Percentiles rank a stretch among this genome's conserved stretches.
Evolutionary conservation across 2,888 invertebrate genomes (phyloP).

Genomic region (Bombylius major): DNA sequence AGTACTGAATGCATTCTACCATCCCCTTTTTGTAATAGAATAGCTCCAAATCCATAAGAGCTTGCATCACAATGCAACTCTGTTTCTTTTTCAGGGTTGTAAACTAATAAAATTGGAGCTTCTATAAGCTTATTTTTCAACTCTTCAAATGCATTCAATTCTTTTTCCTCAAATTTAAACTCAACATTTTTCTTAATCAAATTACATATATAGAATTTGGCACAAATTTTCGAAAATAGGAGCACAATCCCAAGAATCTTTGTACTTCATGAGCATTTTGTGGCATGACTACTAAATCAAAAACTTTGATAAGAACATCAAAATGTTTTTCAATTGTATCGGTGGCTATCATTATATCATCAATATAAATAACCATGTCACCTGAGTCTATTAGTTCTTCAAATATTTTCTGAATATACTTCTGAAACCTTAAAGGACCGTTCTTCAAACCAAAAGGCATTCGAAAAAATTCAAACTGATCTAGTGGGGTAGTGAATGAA

Average conservation of each 20-base stretch:
- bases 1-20: conserved; percentile 20
- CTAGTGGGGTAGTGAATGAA: conserved; percentile 15
- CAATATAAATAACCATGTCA: conserved; percentile 18
- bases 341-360: conserved; percentile 20
- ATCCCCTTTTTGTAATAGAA: conserved; percentile 16
- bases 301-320: conserved; percentile 12
- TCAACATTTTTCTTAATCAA: conserved; percentile 12
- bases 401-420: conserved; percentile 16
- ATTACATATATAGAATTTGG: conserved; percentile 17
- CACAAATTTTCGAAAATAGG: conserved; percentile 13
- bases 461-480: conserved; percentile 12
- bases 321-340: conserved; percentile 15
- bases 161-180: conserved; percentile 6
- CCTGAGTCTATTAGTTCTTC: conserved; percentile 11
- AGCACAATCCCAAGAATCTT: conserved; percentile 11
- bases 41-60: conserved; percentile 18
- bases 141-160: conserved; percentile 3
- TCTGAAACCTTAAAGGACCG: conserved; percentile 16
- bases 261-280: conserved; percentile 16
- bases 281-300: conserved; percentile 14
- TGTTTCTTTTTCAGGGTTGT: conserved; percentile 17
- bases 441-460: conserved; percentile 16
- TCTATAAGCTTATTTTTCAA: conserved; percentile 8
- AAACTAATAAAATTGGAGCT: conserved; percentile 21
- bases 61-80: conserved; percentile 24